A percentile compares a stretch with the other conserved stretches of the same genome.
Conservation (phyloP, 53 echinoderm and acorn worm species). For the Paracentrotus lividus region DNA sequence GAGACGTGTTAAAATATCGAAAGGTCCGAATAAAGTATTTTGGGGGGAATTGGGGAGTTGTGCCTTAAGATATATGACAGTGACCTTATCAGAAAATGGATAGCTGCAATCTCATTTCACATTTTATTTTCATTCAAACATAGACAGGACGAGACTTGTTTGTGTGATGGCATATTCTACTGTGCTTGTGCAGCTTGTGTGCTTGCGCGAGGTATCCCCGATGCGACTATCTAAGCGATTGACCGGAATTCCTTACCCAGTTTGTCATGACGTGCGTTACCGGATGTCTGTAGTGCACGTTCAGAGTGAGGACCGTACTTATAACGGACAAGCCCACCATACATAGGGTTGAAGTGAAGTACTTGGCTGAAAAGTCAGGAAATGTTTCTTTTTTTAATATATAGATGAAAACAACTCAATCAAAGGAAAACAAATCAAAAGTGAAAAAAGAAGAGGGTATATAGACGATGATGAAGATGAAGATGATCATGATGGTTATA, state of each 20-base stretch:
- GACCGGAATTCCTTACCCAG: conserved; percentile 77
- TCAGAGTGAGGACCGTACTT: conserved; percentile 88
- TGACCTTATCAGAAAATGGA: too few relatives aligned
- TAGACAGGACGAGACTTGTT: not conserved
- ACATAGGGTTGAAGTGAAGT: conserved; percentile 89
- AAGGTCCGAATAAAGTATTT: too few relatives aligned
- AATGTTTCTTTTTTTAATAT: conserved; percentile 25
- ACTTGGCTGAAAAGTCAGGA: conserved; percentile 85
- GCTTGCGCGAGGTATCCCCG: conserved; percentile 44
- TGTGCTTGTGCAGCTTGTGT: conserved; percentile 25
- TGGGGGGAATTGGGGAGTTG: too few relatives aligned
- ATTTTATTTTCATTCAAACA: not conserved
- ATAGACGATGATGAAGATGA: not conserved
- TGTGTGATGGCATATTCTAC: not conserved
- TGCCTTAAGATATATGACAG: too few relatives aligned
- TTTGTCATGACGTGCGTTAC: conserved; percentile 86
- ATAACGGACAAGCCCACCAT: conserved; percentile 92
- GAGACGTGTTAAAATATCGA: too few relatives aligned
- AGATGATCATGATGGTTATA: conserved; percentile 33
- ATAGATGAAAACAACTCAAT: not conserved
- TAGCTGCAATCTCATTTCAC: not conserved
- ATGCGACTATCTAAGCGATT: conserved; percentile 12
- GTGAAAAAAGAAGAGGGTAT: conserved; percentile 7
- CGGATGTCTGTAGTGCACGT: conserved; percentile 89
- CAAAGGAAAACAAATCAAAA: conserved; percentile 7